phyloP scores from a whole-genome alignment of 1,140 invertebrate genomes.

The Caerostris darwini region DNA sequence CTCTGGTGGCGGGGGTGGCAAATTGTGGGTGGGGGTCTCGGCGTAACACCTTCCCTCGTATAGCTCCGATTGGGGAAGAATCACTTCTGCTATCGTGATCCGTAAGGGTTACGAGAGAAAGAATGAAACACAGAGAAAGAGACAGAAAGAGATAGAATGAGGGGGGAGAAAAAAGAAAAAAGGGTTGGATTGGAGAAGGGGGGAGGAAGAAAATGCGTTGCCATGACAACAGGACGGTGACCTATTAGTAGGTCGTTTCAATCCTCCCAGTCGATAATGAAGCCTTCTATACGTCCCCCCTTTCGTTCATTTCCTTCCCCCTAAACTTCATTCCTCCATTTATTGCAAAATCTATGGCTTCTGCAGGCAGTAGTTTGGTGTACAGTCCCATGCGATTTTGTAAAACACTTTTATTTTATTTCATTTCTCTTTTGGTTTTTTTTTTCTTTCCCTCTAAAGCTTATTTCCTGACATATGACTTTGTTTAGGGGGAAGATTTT shows the following conservation, averaged over 20 bases:
- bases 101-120: conserved; percentile 65
- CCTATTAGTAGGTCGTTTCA: conserved; percentile 77
- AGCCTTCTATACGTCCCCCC: conserved; percentile 65
- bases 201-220: conserved; percentile 57
- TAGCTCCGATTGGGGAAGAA: conserved; percentile 67
- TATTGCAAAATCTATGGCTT: conserved; percentile 71
- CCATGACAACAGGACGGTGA: conserved; percentile 75
- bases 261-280: conserved; percentile 76
- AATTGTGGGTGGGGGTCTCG: not conserved
- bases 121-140: not conserved
- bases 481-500: not conserved
- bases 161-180: conserved; percentile 25
- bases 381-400: conserved; percentile 37
- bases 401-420: conserved; percentile 15
- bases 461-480: conserved; percentile 1
- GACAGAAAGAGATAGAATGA: not conserved
- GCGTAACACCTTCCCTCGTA: conserved; percentile 69
- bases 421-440: not conserved
- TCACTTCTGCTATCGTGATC: conserved; percentile 70
- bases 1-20: not conserved
- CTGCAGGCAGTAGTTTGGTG: not conserved
- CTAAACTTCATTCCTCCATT: conserved; percentile 65
- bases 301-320: not conserved
- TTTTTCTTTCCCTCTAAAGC: not conserved
- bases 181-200: not conserved